A percentile compares a stretch with the other conserved stretches of the same genome.
phyloP scores from a whole-genome alignment of 37 sponge, comb jelly and placozoan genomes.

The Geodia barretti region DNA sequence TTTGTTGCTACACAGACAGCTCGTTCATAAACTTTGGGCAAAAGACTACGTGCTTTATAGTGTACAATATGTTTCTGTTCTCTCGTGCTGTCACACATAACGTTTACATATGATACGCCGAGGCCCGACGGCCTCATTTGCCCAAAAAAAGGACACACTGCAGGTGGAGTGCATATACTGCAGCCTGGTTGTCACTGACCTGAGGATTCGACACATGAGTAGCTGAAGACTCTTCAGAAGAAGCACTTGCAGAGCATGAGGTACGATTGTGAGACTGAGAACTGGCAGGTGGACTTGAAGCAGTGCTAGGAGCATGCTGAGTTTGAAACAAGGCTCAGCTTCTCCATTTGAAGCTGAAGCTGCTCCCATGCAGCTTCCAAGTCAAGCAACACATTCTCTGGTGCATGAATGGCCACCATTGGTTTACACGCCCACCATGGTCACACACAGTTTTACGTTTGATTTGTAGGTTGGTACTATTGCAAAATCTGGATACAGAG shows the following conservation, averaged over 20 bases:
- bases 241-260: neutral
- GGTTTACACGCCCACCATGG: neutral
- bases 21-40: slow-evolving; percentile 17
- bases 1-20: slow-evolving; percentile 4
- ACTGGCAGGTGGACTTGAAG: neutral
- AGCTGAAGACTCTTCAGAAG: neutral
- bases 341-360: neutral
- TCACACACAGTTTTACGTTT: neutral
- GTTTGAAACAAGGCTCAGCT: neutral
- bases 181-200: neutral
- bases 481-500: neutral
- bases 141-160: neutral
- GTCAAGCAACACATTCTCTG: neutral
- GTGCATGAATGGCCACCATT: neutral
- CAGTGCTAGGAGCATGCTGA: neutral
- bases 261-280: neutral
- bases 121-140: neutral
- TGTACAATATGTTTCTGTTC: neutral
- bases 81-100: neutral
- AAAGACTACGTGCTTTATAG: slow-evolving; percentile 7
- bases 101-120: neutral
- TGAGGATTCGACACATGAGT: neutral
- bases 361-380: neutral
- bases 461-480: neutral
- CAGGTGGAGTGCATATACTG: neutral